Base-by-base conservation (phyloP, 92 coral and sea anemone species). In the Paragorgia papillata region DNA sequence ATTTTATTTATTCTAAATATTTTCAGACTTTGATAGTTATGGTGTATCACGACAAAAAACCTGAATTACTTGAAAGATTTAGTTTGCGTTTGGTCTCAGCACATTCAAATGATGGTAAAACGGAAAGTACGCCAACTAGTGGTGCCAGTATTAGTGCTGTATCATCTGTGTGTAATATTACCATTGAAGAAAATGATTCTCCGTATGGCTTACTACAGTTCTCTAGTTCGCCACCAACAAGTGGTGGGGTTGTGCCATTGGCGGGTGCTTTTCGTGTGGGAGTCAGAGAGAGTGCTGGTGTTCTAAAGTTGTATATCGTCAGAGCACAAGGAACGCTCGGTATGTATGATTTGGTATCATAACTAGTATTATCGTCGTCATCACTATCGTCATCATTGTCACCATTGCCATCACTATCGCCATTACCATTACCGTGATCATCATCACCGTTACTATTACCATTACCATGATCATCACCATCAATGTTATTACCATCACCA, bases 141-240 rank as follows among this genome's bases (percentile, higher is more conserved):
- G 98, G 97, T 33, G 98, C 98, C 18, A 91, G 97, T 28, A 66
- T 94, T 35, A 81, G 80, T 27, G 79, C 92, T 7, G 86, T 73
- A 46, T 86, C 55, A 46, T 87, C 97, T 9, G 82, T 57, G 49
- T 87, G 88, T 40, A 91, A 88, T 79, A 85, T 94, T 69, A 94
- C 97, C n/a, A 84, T 94, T 8, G 51, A 55, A 63, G 65, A 76
- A 67, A 94, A 86, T 63, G 97, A 94, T 75, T 41, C 85, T 50
- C 98, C 98, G 2, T 84, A 86, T 58, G 98, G 98, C 2, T 83
- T 90, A 25, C 84, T 94, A 9, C 98, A 94, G 93, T 94, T 94
- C 76, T 81, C 83, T 19, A 28, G 33, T 39, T 83, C 75, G 18
- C 89, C 97, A 0, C 57, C 78, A 7, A 85, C 71, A 41, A 85